Percentiles rank a stretch among this genome's conserved stretches.
Evolutionary conservation across 2,888 invertebrate genomes (phyloP).

Genomic region (Cabera pusaria): DNA sequence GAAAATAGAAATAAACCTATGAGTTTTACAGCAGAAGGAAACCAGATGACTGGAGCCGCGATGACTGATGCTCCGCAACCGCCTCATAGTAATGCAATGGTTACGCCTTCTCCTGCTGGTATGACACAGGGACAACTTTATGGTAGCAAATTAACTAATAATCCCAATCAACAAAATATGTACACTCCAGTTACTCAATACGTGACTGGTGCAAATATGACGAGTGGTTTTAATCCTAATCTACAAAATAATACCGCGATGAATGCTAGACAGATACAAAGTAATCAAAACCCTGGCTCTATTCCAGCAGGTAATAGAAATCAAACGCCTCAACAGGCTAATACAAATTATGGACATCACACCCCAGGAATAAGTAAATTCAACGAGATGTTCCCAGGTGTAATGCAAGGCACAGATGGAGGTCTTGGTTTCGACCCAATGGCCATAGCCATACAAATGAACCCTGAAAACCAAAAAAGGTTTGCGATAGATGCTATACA

Average conservation of each 20-base stretch:
- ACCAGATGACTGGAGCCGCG: constrained; percentile 23
- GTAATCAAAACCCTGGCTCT: constrained; percentile 1
- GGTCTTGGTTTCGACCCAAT: constrained; percentile 74
- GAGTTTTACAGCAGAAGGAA: constrained; percentile 19
- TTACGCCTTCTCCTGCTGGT: constrained; percentile 17
- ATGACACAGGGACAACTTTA: constrained; percentile 15
- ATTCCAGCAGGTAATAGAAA: constrained; percentile 17
- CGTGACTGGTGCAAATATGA: constrained; percentile 37
- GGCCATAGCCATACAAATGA: constrained; percentile 76
- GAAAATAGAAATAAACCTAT: constrained; percentile 28
- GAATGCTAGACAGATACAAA: constrained; percentile 32
- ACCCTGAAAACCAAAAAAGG: constrained; percentile 66
- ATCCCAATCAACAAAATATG: constrained; percentile 27
- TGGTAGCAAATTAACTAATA: constrained; percentile 17
- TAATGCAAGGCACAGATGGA: constrained; percentile 50
- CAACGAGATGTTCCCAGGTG: constrained; percentile 72
- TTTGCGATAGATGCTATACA: constrained; percentile 58
- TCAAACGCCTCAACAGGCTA: constrained; percentile 33
- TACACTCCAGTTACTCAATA: constrained; percentile 36
- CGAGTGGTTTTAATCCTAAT: constrained; percentile 27
- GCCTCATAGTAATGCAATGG: constrained; percentile 35
- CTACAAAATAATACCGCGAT: constrained; percentile 33
- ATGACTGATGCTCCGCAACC: constrained; percentile 45
- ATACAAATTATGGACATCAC: constrained; percentile 49
- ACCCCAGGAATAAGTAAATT: constrained; percentile 61